A percentile compares a stretch with the other conserved stretches of the same genome.
These are phyloP conservation scores for Holacanthella duospinosa DNA, from an alignment of 2,888 invertebrate genomes.

Conservation along the genomic window DNA sequence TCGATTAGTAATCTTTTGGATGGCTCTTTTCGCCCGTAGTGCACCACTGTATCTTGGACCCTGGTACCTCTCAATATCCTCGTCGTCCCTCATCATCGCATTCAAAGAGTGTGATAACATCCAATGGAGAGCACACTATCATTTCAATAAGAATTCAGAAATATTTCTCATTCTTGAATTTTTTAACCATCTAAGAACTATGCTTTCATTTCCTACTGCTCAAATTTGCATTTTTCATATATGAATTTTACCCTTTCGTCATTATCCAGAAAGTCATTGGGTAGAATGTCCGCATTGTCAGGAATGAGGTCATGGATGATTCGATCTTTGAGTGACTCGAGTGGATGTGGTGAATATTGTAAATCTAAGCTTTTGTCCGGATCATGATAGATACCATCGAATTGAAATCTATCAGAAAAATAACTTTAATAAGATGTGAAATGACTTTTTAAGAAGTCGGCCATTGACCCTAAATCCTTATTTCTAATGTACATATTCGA, in stretches of 20 bases:
- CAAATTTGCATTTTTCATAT: background rate
- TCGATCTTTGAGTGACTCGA: conserved; percentile 19
- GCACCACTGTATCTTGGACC: background rate
- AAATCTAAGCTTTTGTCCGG: conserved; percentile 18
- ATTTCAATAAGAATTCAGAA: background rate
- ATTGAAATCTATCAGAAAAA: conserved; percentile 23
- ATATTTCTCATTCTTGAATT: background rate
- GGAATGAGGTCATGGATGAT: conserved; percentile 25
- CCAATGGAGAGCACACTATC: conserved; percentile 35
- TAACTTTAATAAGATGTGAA: no score
- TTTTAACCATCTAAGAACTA: background rate
- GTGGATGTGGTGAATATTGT: conserved; percentile 16
- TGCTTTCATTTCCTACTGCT: background rate
- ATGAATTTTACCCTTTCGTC: conserved; percentile 30
- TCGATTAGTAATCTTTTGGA: conserved; percentile 17
- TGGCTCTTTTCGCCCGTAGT: conserved; percentile 4
- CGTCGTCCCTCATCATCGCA: conserved; percentile 32
- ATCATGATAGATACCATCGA: conserved; percentile 28
- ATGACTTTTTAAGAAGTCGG: no score
- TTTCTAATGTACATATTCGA: no score
- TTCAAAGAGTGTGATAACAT: conserved; percentile 34
- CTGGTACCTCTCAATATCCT: conserved; percentile 9
- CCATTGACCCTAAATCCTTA: no score
- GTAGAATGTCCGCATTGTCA: conserved; percentile 20
- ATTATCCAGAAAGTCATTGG: conserved; percentile 28